Evolutionary conservation across 2,797 vertebrate species (phyloP), one percentile per base, ranked within the genome.

Genomic region (Perdix hodgsoniae): DNA sequence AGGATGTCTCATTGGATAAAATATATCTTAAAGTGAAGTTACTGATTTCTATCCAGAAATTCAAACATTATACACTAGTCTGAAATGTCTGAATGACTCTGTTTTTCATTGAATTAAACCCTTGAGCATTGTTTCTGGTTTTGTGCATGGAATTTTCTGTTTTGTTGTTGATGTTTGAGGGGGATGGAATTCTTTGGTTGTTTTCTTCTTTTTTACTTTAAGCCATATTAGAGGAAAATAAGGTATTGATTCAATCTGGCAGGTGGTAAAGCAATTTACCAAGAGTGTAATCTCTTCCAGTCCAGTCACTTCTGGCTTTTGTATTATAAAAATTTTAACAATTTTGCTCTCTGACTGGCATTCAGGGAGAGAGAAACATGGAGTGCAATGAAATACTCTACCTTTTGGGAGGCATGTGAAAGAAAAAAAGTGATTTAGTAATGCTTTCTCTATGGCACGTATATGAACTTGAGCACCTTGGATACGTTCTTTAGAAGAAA

Each of bases 231-330:
- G 89, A 90, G 26, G 18, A 75, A 50, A 83, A 56, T 26, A 77
- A 5, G 4, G 4, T 73, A 70, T 83, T 90, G 70, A 88, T 86
- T 81, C 0, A 27, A 78, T 47, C 39, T 75, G 50, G 35, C 85
- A 81, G 59, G 63, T 81, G 69, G 42, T 63, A 93, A 93, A 94
- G 35, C 59, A 88, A 37, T 88, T 91, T 90, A 69, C 71, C 73
- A 60, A 92, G 59, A 45, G 35, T 90, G 63, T 70, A 86, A 60
- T 52, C 45, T 85, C 70, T 69, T 80, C 35, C 74, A 66, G 27
- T 63, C 70, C 60, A 80, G 61, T 16, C 49, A 61, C 37, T 85
- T 87, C 89, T 69, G 85, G 49, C 23, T 87, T 84, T 91, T 24
- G 57, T 49, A 2, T 91, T 87, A 74, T 54, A 61, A 77, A 93